Evolutionary conservation across 2,888 invertebrate species (phyloP), one percentile per base, ranked within the genome.

Genomic region (Camptogramma bilineatum): DNA sequence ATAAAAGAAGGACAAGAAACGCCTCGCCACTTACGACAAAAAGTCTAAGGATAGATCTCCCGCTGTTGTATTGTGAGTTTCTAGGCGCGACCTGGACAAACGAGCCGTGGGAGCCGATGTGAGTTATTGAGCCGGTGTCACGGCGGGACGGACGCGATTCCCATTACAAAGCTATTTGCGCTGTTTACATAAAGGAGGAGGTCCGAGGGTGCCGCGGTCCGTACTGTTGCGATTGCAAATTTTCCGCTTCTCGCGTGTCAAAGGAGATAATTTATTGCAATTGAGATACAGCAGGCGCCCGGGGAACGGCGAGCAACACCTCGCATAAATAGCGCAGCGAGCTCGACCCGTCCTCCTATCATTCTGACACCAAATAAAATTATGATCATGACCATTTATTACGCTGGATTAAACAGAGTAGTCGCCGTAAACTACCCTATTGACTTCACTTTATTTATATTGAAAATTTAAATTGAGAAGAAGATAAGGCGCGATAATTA

Each of bases 21-120:
- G 90, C 90, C 92, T 91, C 80, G 80, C 87, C 87, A 88, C 91
- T 90, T 86, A 86, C 84, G 83, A 90, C 88, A 92, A 92, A 90
- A 91, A 92, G 90, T 89, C 86, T 79, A 85, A 85, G 84, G 84
- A 83, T 83, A 79, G 86, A 85, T 88, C 83, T 84, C 91, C 91
- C 90, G 91, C 91, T 90, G 91, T 76, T 80, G 90, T 82, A 87
- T 93, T 93, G 90, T 92, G 75, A 75, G 79, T 82, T 83, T 82
- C 85, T 81, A 81, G 85, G 84, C 84, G 87, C 87, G 86, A 86
- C 82, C 84, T 86, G 90, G 86, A 90, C 88, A 87, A 90, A 87
- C 88, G 88, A 84, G 81, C 85, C 88, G 87, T 87, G 86, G 87
- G 88, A 88, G 82, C 80, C 77, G 76, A 79, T 78, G 86, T 90